phyloP scores from a whole-genome alignment of 2,113 vertebrate species.

The Dunckerocampus dactyliophorus region DNA sequence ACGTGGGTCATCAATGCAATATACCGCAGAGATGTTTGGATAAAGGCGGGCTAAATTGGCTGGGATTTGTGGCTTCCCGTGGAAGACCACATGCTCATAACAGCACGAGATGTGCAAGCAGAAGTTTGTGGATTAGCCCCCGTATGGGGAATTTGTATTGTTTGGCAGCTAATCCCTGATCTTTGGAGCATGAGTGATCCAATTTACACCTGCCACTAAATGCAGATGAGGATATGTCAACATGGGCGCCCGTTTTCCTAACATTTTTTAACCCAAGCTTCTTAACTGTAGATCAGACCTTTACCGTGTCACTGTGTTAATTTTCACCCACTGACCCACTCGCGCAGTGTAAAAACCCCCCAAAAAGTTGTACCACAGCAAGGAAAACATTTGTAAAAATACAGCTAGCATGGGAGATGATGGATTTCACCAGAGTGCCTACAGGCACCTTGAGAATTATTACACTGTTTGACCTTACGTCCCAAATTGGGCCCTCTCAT shows the following conservation, averaged over 20 bases:
- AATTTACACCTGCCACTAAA: slow-evolving; percentile 67
- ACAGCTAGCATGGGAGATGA: too few relatives aligned
- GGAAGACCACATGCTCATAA: slow-evolving; percentile 57
- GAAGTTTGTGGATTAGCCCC: slow-evolving; percentile 59
- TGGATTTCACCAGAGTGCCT: too few relatives aligned
- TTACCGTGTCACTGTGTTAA: slow-evolving; percentile 3
- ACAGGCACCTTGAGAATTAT: too few relatives aligned
- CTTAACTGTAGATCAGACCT: slow-evolving; percentile 1
- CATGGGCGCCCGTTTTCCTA: slow-evolving; percentile 13
- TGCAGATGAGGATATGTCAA: slow-evolving; percentile 48
- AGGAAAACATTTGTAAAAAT: too few relatives aligned
- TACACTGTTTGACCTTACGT: too few relatives aligned
- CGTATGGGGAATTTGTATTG: slow-evolving; percentile 62
- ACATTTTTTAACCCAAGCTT: neutral
- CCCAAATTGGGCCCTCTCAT: too few relatives aligned
- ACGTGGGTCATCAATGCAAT: slow-evolving; percentile 67
- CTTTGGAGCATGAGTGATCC: slow-evolving; percentile 63
- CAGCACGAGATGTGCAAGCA: slow-evolving; percentile 62
- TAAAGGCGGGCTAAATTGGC: slow-evolving; percentile 64
- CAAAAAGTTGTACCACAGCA: too few relatives aligned
- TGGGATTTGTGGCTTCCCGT: slow-evolving; percentile 61
- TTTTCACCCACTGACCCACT: neutral
- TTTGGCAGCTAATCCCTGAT: slow-evolving; percentile 65
- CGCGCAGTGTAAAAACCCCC: neutral
- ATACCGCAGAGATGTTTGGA: slow-evolving; percentile 60